Evolutionary conservation across 2,113 vertebrate genomes (phyloP), one percentile per base, ranked within the genome.

Genomic region (Atractosteus spatula): DNA sequence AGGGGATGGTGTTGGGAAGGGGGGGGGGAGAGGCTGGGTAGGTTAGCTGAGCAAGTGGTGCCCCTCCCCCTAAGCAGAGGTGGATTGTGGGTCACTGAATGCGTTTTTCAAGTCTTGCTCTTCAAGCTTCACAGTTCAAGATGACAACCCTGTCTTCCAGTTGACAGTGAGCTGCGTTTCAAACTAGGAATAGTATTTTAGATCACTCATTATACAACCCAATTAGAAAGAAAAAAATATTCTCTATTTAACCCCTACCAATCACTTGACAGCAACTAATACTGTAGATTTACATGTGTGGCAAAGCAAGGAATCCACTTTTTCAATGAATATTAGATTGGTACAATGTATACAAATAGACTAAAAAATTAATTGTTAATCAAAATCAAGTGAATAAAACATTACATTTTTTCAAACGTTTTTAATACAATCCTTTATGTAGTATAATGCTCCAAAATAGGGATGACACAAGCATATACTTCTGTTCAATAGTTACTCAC

Each of bases 241-340:
- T 29, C 29, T 29, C 29, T 2, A 2, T 43, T 64, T 63, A 47
- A 3, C 55, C 16, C 57, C 16, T 3, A 51, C 56, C 76, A 17
- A 75, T 77, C 71, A 68, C 80, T 74, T 51, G 1, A 81, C 75
- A 55, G 79, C 66, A 71, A 80, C 73, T 16, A 69, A 44, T 78
- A 56, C 69, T 61, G 51, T 51, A 41, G 55, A 70, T 63, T 67
- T 71, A 57, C 70, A 61, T 68, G 55, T 56, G n/a, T 14, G 41
- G 71, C 70, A 7, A 72, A 17, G 55, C 16, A 65, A 17, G 55
- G 13, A 61, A 75, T 65, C 44, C 59, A 44, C 44, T 56, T 56
- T 51, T 5, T 51, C 47, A 43, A 65, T 75, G 41, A 77, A 75
- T 54, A 69, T 47, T 68, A 73, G 47, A 65, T 41, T 62, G 74